Evolutionary conservation across 1,140 invertebrate genomes (phyloP).

Genomic region (Akabosia matsudoensis): DNA sequence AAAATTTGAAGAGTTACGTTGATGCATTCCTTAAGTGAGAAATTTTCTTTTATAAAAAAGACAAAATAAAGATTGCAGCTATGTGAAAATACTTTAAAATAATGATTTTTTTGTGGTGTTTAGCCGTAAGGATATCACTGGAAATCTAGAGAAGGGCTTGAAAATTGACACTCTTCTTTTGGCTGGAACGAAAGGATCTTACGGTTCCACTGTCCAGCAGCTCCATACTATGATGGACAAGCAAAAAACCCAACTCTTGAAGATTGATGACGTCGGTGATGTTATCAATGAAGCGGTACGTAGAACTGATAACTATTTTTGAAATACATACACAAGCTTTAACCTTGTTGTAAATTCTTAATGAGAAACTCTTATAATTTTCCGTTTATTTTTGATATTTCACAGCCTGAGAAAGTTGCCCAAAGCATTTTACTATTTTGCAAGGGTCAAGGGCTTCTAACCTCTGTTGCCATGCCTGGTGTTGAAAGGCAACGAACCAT

Average conservation of each 20-base stretch:
- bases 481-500: conserved; percentile 62
- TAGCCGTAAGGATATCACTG: conserved; percentile 68
- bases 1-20: conserved; percentile 78
- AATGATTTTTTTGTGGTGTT: conserved; percentile 31
- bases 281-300: conserved; percentile 74
- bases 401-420: conserved; percentile 72
- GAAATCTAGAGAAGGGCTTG: conserved; percentile 59
- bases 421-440: conserved; percentile 76
- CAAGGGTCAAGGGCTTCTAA: conserved; percentile 73
- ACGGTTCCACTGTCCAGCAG: conserved; percentile 68
- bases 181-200: conserved; percentile 75
- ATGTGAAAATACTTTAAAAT: not conserved
- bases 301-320: conserved; percentile 59
- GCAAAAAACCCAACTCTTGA: conserved; percentile 74
- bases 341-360: conserved; percentile 60
- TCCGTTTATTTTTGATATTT: not conserved
- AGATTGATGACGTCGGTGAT: conserved; percentile 74
- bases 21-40: conserved; percentile 76
- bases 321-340: conserved; percentile 75
- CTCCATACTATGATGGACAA: conserved; percentile 73
- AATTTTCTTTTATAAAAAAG: not conserved
- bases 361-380: not conserved
- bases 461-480: conserved; percentile 67
- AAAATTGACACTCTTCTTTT: conserved; percentile 75
- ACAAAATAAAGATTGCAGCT: conserved; percentile 8